Percentiles rank a stretch among this genome's conserved stretches.
phyloP scores from a whole-genome alignment of 2,797 vertebrate species.

The Hephaestus fuliginosus region DNA sequence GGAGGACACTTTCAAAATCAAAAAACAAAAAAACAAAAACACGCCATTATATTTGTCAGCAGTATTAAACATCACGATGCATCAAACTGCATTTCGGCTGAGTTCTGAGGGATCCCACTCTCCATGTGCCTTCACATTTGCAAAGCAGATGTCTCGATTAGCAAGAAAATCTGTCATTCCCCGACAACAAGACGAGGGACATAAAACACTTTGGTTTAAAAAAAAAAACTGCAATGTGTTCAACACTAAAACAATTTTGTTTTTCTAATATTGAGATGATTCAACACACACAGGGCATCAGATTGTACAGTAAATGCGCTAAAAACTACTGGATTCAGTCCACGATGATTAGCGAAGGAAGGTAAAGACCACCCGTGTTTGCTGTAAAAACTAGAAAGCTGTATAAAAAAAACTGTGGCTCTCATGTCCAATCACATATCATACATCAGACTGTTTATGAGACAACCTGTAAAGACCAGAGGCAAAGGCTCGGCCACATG shows the following conservation, averaged over 20 bases:
- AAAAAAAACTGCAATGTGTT: conserved; percentile 31
- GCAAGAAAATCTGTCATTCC: conserved; percentile 45
- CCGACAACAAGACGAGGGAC: conserved; percentile 18
- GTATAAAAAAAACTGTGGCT: conserved; percentile 44
- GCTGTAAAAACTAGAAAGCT: conserved; percentile 23
- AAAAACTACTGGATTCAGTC: conserved; percentile 21
- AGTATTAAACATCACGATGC: conserved; percentile 36
- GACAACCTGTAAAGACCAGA: conserved; percentile 79
- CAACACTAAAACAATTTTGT: conserved; percentile 20
- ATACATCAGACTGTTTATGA: conserved; percentile 76
- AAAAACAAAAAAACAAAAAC: no score
- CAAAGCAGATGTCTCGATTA: conserved; percentile 72
- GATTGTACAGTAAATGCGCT: conserved; percentile 15
- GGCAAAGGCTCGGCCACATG: conserved; percentile 72
- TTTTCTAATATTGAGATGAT: conserved; percentile 28
- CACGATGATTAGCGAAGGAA: conserved; percentile 56
- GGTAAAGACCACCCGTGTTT: conserved; percentile 67
- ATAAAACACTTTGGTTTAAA: conserved; percentile 6
- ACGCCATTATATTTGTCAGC: conserved; percentile 33
- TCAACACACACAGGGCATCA: conserved; percentile 10
- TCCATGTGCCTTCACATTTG: conserved; percentile 69
- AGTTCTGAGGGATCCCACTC: conserved; percentile 24
- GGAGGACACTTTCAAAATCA: not conserved
- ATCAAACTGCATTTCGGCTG: conserved; percentile 34
- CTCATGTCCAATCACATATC: conserved; percentile 69